Conservation (phyloP, 2,113 vertebrate species). For the Bufo bufo region DNA sequence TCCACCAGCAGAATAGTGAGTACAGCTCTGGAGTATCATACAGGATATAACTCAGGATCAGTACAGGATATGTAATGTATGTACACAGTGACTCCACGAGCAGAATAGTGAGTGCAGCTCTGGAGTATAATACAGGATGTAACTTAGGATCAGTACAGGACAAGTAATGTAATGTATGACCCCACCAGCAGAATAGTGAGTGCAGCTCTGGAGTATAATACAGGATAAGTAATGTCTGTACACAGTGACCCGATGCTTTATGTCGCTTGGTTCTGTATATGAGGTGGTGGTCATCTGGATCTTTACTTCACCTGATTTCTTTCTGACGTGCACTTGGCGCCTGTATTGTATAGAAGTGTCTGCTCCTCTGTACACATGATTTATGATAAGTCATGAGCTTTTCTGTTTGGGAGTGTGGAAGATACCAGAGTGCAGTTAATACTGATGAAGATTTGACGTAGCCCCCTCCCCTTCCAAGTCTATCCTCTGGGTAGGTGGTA, state of each 20-base stretch:
- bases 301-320: too few relatives aligned
- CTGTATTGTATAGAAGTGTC: constrained; percentile 21
- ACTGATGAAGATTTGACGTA: constrained; percentile 78
- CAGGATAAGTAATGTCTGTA: background rate
- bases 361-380: constrained; percentile 56
- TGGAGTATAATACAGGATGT: background rate
- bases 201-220: background rate
- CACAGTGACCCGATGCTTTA: background rate
- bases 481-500: constrained; percentile 83
- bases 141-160: background rate
- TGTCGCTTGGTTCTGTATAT: background rate
- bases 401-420: constrained; percentile 83
- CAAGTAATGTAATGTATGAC: too few relatives aligned
- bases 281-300: background rate
- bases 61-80: too few relatives aligned
- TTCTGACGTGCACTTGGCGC: background rate
- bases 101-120: background rate
- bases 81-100: too few relatives aligned
- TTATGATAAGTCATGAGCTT: constrained; percentile 79
- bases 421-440: constrained; percentile 82
- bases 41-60: too few relatives aligned
- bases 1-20: too few relatives aligned
- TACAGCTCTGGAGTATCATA: too few relatives aligned
- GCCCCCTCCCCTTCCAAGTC: constrained; percentile 77
- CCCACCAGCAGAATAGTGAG: background rate